Conservation (phyloP, 37 sponge, comb jelly and placozoan species). For the Ephydatia muelleri region DNA sequence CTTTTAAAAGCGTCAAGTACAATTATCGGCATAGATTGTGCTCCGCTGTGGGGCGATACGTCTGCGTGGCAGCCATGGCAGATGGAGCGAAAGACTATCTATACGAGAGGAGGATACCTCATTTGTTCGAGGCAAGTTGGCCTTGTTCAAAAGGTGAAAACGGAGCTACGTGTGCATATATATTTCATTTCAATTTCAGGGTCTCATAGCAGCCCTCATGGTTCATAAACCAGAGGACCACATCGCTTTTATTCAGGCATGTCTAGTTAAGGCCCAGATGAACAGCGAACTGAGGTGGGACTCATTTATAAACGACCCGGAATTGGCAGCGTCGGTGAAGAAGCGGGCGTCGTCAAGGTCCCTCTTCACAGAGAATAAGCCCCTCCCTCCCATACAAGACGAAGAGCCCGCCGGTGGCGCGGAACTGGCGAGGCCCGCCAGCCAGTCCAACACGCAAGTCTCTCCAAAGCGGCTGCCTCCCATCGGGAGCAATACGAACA, state of each 20-base stretch:
- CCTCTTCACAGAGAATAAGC: neutral
- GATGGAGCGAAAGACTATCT: constrained; percentile 65
- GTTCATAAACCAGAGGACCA: constrained; percentile 55
- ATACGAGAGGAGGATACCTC: constrained; percentile 50
- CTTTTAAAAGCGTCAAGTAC: neutral
- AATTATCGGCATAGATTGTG: no score
- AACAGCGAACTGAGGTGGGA: neutral
- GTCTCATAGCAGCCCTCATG: constrained; percentile 65
- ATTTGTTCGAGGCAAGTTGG: constrained; percentile 64
- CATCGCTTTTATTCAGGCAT: constrained; percentile 42
- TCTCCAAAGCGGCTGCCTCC: neutral
- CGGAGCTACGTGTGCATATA: neutral
- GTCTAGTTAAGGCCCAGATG: constrained; percentile 20
- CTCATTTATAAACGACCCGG: neutral
- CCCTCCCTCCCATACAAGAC: constrained; percentile 12
- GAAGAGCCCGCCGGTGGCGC: neutral
- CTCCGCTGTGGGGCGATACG: neutral
- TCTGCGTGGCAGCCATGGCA: neutral
- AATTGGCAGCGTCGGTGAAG: neutral
- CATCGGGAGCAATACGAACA: neutral
- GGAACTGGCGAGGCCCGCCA: neutral
- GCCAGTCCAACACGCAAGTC: neutral
- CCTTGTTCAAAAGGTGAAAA: neutral
- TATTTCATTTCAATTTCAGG: constrained; percentile 16
- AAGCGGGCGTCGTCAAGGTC: neutral